These are phyloP conservation scores for Ips nitidus DNA, from an alignment of 1,140 invertebrate genomes.

Conservation along the genomic window DNA sequence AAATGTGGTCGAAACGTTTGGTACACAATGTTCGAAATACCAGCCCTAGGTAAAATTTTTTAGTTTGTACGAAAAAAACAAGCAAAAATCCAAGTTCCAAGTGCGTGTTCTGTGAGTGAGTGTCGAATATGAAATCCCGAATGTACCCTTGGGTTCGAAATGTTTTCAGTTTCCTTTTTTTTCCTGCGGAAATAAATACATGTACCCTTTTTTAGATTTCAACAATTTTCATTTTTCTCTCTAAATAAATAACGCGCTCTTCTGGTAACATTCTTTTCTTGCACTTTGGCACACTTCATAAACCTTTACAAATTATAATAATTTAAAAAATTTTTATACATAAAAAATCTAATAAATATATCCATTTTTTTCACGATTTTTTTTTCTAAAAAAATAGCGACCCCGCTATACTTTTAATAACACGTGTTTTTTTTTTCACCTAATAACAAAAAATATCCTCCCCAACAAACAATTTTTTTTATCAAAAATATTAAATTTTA, in stretches of 20 bases:
- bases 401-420: slow-evolving; percentile 46
- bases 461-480: slow-evolving; percentile 54
- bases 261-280: slow-evolving; percentile 49
- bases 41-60: no score
- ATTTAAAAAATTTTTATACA: slow-evolving; percentile 53
- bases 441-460: slow-evolving; percentile 55
- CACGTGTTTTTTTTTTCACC: slow-evolving; percentile 46
- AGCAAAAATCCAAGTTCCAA: background rate
- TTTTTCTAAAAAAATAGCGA: slow-evolving; percentile 47
- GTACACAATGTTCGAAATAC: no score
- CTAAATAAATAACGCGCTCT: slow-evolving; percentile 50
- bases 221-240: slow-evolving; percentile 43
- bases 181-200: slow-evolving; percentile 47
- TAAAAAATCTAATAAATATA: slow-evolving; percentile 52
- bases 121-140: slow-evolving; percentile 32
- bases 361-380: slow-evolving; percentile 54
- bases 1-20: no score
- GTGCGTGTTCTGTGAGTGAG: slow-evolving; percentile 9
- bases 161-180: background rate
- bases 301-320: slow-evolving; percentile 52
- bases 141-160: slow-evolving; percentile 43
- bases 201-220: slow-evolving; percentile 50
- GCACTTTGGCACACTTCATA: slow-evolving; percentile 54
- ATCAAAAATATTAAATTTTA: slow-evolving; percentile 55
- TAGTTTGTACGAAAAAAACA: no score